Evolutionary conservation across 2,797 vertebrate genomes (phyloP), one percentile per base, ranked within the genome.

Genomic region (Sorex maritimensis): DNA sequence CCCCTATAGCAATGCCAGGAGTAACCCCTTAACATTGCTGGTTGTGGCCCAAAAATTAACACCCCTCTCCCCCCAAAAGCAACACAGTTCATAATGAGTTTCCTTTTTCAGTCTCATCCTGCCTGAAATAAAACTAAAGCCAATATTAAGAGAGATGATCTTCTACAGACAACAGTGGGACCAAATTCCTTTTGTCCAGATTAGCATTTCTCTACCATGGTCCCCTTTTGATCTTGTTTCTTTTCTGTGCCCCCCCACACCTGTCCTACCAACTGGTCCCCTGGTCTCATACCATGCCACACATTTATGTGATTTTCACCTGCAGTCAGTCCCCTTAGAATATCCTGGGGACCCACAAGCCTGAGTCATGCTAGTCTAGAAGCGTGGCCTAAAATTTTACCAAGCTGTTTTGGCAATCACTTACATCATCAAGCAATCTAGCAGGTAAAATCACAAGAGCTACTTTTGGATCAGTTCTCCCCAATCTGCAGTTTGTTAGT

Each of bases 41-140:
- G 58, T 3, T 61, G 58, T 61, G 58, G 19, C 19, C 6, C 58
- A 19, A 61, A 61, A 61, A 61, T 23, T 19, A 61, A 61, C 41
- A 44, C 41, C 41, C 41, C 41, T 44, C 2, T 7, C 41, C 41
- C 41, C 41, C 41, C 41, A 61, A 61, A 19, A 5, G 21, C 4
- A 61, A 61, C 6, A 68, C 41, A 61, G 58, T 77, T 84, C 71
- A 92, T n/a, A 74, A 11, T 71, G 58, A 93, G 67, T 58, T 69
- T 85, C 46, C 28, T 73, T 75, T 90, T 61, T 75, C 68, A 74
- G 71, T 3, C 26, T 55, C 58, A 71, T 91, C 24, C 85, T 80
- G 30, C 6, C 1, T 92, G 15, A 94, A 87, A 30, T 72, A 86
- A 89, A 84, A 82, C n/a, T 79, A 52, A 92, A 72, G 58, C 61